Evolutionary conservation across 2,113 vertebrate species (phyloP).

Genomic region (Eupsittula cactorum): DNA sequence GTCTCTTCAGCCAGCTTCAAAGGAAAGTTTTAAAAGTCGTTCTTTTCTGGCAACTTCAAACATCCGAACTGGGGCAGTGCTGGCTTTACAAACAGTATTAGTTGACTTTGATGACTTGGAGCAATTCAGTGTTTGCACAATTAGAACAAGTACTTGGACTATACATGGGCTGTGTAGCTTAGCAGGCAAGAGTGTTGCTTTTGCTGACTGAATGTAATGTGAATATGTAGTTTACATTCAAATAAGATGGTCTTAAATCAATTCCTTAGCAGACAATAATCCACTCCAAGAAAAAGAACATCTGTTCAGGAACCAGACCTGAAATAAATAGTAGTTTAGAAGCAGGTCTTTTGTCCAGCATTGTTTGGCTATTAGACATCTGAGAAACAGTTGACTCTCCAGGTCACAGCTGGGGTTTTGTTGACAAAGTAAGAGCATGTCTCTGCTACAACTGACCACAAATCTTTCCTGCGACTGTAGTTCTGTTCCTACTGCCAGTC

Average conservation of each 20-base stretch:
- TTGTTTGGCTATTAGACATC: not conserved
- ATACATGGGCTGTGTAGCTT: not conserved
- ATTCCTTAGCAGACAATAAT: slow-evolving; percentile 36
- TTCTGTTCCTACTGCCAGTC: not conserved
- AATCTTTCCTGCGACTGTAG: not conserved
- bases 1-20: slow-evolving; percentile 11
- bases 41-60: not conserved
- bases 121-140: slow-evolving; percentile 10
- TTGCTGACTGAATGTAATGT: not conserved
- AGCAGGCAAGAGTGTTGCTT: not conserved
- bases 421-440: not conserved
- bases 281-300: not conserved
- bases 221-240: not conserved
- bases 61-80: not conserved
- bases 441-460: not conserved
- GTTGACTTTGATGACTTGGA: slow-evolving; percentile 39
- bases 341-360: not conserved
- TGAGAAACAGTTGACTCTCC: not conserved
- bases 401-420: not conserved
- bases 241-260: slow-evolving; percentile 11
- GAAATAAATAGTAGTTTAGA: not conserved
- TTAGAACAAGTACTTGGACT: slow-evolving; percentile 9
- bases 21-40: slow-evolving; percentile 34
- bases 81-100: slow-evolving; percentile 26
- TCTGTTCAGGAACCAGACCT: slow-evolving; percentile 6